These are phyloP conservation scores for Propithecus coquereli DNA, from an alignment of 2,113 vertebrate species.

Conservation along the genomic window DNA sequence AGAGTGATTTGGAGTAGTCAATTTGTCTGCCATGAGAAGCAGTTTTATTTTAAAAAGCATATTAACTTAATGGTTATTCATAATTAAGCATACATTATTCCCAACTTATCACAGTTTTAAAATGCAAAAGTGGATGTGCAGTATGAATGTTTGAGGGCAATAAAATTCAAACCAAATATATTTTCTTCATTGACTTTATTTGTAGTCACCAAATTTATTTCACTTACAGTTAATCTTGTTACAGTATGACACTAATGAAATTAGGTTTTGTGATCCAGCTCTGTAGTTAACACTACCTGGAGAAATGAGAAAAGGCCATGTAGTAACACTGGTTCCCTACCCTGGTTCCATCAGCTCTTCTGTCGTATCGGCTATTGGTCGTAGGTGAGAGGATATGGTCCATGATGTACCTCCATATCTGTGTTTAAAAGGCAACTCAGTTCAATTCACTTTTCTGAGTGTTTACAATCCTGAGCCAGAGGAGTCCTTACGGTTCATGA, in stretches of 20 bases:
- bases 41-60: conserved; percentile 34
- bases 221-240: not conserved
- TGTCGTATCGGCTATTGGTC: not conserved
- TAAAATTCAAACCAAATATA: not conserved
- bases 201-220: not conserved
- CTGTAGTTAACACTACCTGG: not conserved
- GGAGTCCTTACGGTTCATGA: not conserved
- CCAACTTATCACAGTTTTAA: not conserved
- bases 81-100: conserved; percentile 34
- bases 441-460: not conserved
- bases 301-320: not conserved
- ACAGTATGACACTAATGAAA: not conserved
- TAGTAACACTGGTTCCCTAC: not conserved
- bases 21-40: conserved; percentile 11
- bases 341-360: not conserved
- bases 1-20: not conserved
- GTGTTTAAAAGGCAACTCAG: not conserved
- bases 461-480: not conserved
- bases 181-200: conserved; percentile 14
- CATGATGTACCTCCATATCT: not conserved
- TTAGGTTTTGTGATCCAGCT: not conserved
- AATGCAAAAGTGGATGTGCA: not conserved
- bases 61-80: conserved; percentile 44
- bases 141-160: not conserved
- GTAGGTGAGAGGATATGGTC: not conserved